Base-by-base conservation (phyloP, 2,888 invertebrate species). In the Troglohyphantes excavatus region DNA sequence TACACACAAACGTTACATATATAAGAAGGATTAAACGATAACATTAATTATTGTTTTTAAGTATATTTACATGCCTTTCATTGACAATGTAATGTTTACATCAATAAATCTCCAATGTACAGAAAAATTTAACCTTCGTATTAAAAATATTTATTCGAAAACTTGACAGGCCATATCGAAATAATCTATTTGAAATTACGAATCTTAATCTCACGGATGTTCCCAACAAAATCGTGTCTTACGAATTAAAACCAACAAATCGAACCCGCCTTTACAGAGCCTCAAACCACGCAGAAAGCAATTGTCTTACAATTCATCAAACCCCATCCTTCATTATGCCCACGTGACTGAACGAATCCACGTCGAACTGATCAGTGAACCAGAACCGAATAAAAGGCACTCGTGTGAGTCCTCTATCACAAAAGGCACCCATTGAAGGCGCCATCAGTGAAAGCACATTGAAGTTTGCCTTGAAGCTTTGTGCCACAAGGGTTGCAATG, bases 361-460 rank as follows among this genome's bases (percentile, higher is more conserved):
- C 19, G 82, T 68, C 70, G 82, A 82, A 73, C 72, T 63, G 63
- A 17, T 23, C 83, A 46, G 73, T 83, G 73, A 83, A 83, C 83
- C 83, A 43, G 9, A 65, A 27, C 72, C 26, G 46, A 72, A 83
- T 63, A 63, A 39, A 2, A 53, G 17, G 53, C 53, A 2, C 53
- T 53, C 53, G 17, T n/a, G 17, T 53, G 53, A 13, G 53, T 33
- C n/a, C n/a, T n/a, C n/a, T n/a, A 39, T 13, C 39, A 39, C 53
- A 53, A 27, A 68, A 27, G 43, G 26, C 19, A 21, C 23, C 83
- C 39, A 73, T 83, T 83, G 46, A 65, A 65, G 73, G 39, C 39
- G 29, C 68, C 23, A 13, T 21, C 63, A 83, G 83, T 83, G 83
- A 73, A 83, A 73, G 73, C 43, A 65, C 29, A 6, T 33, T n/a